Evolutionary conservation across 2,113 vertebrate genomes (phyloP).

Genomic region (Silurus meridionalis): DNA sequence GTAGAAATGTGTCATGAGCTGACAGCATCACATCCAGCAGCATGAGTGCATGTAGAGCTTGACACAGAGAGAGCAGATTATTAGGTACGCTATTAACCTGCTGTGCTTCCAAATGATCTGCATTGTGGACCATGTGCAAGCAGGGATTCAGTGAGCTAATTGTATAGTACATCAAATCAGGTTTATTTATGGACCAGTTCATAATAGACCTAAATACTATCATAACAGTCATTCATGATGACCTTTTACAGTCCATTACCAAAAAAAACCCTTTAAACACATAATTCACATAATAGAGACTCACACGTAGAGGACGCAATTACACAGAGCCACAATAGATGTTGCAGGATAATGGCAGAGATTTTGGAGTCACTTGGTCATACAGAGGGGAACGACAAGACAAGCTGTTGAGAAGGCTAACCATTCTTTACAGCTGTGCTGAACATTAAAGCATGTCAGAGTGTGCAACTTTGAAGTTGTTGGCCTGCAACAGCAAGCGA

Average conservation of each 20-base stretch:
- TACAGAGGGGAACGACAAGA: neutral
- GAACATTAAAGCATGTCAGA: neutral
- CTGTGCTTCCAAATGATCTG: neutral
- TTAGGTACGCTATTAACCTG: neutral
- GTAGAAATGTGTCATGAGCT: conserved; percentile 10
- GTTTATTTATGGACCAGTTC: neutral
- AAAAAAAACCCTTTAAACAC: too few species aligned
- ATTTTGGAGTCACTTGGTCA: neutral
- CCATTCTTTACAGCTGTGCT: neutral
- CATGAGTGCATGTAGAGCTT: neutral
- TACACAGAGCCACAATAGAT: neutral
- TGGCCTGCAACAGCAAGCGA: neutral
- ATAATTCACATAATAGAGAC: neutral
- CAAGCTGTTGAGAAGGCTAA: neutral
- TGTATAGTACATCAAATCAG: neutral
- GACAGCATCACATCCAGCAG: conserved; percentile 12
- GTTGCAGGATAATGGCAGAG: neutral
- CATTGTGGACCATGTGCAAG: neutral
- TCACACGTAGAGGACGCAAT: neutral
- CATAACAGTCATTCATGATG: neutral
- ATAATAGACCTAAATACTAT: neutral
- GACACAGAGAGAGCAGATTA: neutral
- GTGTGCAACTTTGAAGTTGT: neutral
- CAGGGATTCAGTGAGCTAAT: neutral
- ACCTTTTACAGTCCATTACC: neutral